Evolutionary conservation across 2,797 vertebrate genomes (phyloP), one percentile per base, ranked within the genome.

Genomic region (Glyptemys insculpta): DNA sequence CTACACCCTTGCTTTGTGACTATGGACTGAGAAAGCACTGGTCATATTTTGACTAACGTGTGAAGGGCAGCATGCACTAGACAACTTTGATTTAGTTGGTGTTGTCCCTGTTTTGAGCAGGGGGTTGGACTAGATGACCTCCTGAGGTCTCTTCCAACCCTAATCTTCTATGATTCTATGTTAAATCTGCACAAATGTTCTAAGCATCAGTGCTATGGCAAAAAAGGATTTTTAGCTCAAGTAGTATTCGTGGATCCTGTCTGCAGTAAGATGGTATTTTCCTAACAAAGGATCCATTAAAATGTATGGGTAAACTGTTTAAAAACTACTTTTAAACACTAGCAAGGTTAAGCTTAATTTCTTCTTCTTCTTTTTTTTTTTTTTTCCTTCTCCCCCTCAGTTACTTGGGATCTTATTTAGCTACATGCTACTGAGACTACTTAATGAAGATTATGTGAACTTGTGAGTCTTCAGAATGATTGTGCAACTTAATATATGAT

Each of bases 321-420:
- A 79, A 81, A 65, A n/a, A 6, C 3, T 4, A 44, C 21, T 76
- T 23, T 9, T 80, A 34, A 31, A 91, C 2, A 14, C 44, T 65
- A 11, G 2, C 18, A 57, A 65, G 19, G 25, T 7, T 68, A 57
- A 5, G 47, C 16, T 25, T 91, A 87, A 44, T 8, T 41, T 79
- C 47, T 34, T 44, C 12, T 44, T 44, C 44, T 2, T 44, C 5
- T 44, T 44, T 44, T 44, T 44, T 44, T 44, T 44, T 80, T 65
- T 52, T 49, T 41, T 89, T 6, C 82, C 11, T 34, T 49, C 79
- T 49, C 79, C 44, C 31, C 50, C 3, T 34, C 76, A 85, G 85
- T 68, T 91, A 47, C 29, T 31, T 68, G 84, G 83, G 53, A 95
- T 95, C 47, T 37, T 92, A 34, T 47, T 93, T 82, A 94, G 78